A percentile compares a stretch with the other conserved stretches of the same genome.
Conservation (phyloP, 2,797 vertebrate species). For the Distichodus sexfasciatus region DNA sequence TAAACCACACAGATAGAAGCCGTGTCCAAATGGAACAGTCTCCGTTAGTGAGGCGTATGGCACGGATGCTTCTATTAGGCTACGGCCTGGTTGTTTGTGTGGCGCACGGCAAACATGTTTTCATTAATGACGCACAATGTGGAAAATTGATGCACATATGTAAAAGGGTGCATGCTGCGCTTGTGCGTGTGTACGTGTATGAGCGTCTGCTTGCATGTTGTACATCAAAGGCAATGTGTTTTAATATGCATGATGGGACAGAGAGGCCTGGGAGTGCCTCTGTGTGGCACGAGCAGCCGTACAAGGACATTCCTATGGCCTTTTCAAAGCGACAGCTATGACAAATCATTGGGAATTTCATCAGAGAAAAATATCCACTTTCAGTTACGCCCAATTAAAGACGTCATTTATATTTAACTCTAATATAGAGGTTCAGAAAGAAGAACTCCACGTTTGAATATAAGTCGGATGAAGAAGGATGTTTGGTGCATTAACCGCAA, state of each 20-base stretch:
- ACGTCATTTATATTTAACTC: too few species aligned
- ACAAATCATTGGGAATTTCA: too few species aligned
- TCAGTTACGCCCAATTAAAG: too few species aligned
- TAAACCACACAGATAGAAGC: conserved; percentile 6
- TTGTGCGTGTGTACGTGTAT: neutral
- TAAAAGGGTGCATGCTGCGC: neutral
- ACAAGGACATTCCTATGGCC: neutral
- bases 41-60: neutral
- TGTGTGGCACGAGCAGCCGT: neutral
- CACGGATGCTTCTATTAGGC: neutral
- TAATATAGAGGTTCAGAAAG: too few species aligned
- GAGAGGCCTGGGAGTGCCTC: conserved; percentile 25
- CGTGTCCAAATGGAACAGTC: conserved; percentile 1
- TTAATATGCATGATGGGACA: conserved; percentile 51
- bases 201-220: neutral
- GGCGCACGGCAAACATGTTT: neutral
- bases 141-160: neutral
- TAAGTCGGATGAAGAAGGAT: too few species aligned
- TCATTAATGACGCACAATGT: neutral
- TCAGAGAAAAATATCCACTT: too few species aligned
- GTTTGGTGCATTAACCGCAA: too few species aligned
- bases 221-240: conserved; percentile 27
- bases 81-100: neutral
- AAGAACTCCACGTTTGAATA: too few species aligned
- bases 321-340: neutral